These are phyloP conservation scores for Crotalus viridis DNA, from an alignment of 2,113 vertebrate genomes.

Conservation along the genomic window DNA sequence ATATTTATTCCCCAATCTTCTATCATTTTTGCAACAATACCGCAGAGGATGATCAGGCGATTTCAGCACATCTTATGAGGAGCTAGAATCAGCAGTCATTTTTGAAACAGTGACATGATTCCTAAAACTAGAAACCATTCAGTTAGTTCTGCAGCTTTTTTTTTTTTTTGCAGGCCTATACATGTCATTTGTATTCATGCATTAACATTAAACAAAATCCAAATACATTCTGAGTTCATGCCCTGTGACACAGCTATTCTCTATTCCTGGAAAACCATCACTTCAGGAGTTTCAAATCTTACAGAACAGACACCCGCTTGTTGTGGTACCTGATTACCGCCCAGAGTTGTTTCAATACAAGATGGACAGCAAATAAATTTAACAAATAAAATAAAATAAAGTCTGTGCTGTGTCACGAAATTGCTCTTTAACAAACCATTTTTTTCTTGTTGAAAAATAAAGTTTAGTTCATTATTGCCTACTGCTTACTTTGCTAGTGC, in stretches of 20 bases:
- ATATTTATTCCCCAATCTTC: neutral
- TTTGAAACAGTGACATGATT: no score
- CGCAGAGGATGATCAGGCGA: neutral
- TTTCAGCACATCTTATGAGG: neutral
- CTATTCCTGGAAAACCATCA: neutral
- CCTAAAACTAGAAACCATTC: neutral
- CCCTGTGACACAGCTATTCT: neutral
- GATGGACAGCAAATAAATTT: neutral
- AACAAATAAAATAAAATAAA: neutral
- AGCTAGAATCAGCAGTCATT: neutral
- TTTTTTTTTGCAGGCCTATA: no score
- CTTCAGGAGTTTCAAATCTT: neutral
- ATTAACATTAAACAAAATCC: neutral
- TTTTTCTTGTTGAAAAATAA: neutral
- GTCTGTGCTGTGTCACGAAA: neutral
- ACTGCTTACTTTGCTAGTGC: neutral
- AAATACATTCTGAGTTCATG: neutral
- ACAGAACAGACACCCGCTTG: neutral
- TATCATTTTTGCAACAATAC: neutral
- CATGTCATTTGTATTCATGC: neutral
- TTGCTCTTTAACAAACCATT: neutral
- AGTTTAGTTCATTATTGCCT: neutral
- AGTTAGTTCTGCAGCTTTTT: neutral
- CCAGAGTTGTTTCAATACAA: neutral
- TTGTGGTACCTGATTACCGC: neutral